Percentiles rank a stretch among this genome's conserved stretches.
Evolutionary conservation across 2,888 invertebrate genomes (phyloP).

Genomic region (Drosophila longiperda): DNA sequence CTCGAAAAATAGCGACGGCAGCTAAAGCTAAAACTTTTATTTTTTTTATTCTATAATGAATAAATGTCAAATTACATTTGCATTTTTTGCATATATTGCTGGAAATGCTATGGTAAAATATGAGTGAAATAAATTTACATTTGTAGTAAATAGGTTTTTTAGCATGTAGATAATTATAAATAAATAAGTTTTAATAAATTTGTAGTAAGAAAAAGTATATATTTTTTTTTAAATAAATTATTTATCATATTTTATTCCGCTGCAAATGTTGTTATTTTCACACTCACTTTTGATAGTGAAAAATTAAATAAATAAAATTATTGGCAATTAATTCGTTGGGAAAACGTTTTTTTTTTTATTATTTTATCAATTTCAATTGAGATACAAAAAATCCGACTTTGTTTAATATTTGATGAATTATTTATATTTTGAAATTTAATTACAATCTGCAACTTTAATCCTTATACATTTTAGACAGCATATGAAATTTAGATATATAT

Average conservation of each 20-base stretch:
- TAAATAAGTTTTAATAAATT: background rate
- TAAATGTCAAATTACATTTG: background rate
- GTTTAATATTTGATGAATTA: too few relatives aligned
- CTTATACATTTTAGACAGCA: background rate
- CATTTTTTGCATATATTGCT: background rate
- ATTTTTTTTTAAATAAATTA: background rate
- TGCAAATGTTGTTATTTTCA: too few relatives aligned
- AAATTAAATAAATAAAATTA: background rate
- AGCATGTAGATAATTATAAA: background rate
- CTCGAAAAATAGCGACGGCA: background rate
- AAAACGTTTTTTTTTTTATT: background rate
- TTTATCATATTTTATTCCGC: background rate
- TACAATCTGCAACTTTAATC: background rate
- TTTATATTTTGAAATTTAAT: background rate
- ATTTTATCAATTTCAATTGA: too few relatives aligned
- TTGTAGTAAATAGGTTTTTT: background rate
- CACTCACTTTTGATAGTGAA: too few relatives aligned
- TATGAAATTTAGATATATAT: background rate
- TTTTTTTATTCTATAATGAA: background rate
- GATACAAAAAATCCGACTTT: too few relatives aligned
- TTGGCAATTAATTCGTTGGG: background rate
- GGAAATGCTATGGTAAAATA: background rate
- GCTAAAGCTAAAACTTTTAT: background rate
- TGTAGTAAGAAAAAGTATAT: background rate
- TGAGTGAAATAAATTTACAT: background rate